These are phyloP conservation scores for Sphyrna mokarran DNA, from an alignment of 2,113 vertebrate species.

Conservation along the genomic window DNA sequence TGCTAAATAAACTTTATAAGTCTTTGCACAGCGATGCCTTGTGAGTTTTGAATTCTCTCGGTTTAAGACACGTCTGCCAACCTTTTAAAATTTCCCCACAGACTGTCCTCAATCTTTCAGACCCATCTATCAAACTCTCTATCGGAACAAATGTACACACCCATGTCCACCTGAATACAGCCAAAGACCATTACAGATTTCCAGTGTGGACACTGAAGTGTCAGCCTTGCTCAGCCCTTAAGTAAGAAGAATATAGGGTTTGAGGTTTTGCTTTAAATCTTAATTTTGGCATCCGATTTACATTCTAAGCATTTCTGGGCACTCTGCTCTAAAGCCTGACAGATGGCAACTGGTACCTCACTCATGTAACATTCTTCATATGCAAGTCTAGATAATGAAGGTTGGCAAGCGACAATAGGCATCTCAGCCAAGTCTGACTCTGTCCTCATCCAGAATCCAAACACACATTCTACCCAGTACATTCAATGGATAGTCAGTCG, in stretches of 20 bases:
- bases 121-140: background rate
- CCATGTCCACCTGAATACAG: background rate
- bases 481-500: background rate
- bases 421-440: background rate
- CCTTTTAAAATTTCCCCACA: no score
- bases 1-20: no score
- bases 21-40: no score
- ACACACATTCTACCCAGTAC: background rate
- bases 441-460: background rate
- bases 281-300: conserved; percentile 26
- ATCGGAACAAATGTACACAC: background rate
- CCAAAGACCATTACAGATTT: background rate
- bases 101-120: background rate
- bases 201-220: background rate
- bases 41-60: no score
- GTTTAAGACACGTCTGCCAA: no score
- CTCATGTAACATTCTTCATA: background rate
- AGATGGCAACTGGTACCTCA: conserved; percentile 27
- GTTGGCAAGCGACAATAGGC: background rate
- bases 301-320: conserved; percentile 19
- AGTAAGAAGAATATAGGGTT: background rate
- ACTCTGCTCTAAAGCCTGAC: conserved; percentile 15
- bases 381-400: conserved; percentile 11
- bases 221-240: background rate
- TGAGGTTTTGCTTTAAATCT: background rate